Evolutionary conservation across 2,113 vertebrate genomes (phyloP), one percentile per base, ranked within the genome.

Genomic region (Poeciliopsis occidentalis): DNA sequence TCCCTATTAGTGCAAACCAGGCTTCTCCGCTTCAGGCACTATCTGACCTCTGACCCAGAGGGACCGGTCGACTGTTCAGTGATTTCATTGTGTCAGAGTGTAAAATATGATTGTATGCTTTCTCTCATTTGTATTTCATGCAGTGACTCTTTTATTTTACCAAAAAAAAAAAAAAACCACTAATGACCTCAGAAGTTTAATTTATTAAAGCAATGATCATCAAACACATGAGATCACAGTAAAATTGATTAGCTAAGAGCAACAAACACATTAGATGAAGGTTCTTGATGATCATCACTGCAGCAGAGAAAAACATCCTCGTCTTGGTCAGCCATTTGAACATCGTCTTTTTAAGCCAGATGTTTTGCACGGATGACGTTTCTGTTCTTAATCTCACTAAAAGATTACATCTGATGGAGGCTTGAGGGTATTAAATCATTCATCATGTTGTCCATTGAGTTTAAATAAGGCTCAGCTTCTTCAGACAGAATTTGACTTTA

Each of bases 311-410:
- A 47, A 32, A 34, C 37, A 26, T 37, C 34, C 34, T 37, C 13
- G n/a, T 12, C 32, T 24, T 37, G 11, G 19, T 8, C 64, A 65
- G 31, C n/a, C 37, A 37, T 44, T n/a, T 67, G 65, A 67, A 19
- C 26, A 44, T 29, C 26, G 19, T 39, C 66, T 44, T 19, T 22
- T 12, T 24, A 17, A 39, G 39, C 24, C 4, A 1, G 12, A 22
- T 47, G 30, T 29, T 47, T 26, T 65, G 24, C 39, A 73, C n/a
- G 54, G 47, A 66, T 73, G 71, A 64, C 12, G 47, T 54, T 17
- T 13, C n/a, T 54, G 62, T 47, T 34, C 30, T n/a, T 65, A 13
- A 27, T 34, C 30, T 64, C 24, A 10, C 44, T 64, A 17, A 27
- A n/a, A 65, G 44, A 65, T 17, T 47, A 27, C 63, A 54, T 30